These are phyloP conservation scores for Stratiomys singularior DNA, from an alignment of 2,888 invertebrate species.

Conservation along the genomic window DNA sequence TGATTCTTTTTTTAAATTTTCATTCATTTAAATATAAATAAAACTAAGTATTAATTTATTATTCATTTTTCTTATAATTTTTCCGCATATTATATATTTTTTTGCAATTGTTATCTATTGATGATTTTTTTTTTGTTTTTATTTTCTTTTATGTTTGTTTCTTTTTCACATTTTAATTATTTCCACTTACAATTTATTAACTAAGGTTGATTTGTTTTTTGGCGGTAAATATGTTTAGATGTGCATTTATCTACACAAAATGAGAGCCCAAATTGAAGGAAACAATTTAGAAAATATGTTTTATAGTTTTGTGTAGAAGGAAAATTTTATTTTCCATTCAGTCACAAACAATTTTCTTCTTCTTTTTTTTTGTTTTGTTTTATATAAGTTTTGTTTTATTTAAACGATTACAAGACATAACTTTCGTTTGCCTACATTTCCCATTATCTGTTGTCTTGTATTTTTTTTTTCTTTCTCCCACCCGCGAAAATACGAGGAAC, in stretches of 20 bases:
- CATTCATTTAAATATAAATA: slow-evolving; percentile 50
- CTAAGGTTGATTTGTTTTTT: slow-evolving; percentile 6
- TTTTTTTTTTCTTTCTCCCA: no score
- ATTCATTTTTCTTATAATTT: slow-evolving; percentile 22
- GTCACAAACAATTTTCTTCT: background rate
- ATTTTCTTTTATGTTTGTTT: background rate
- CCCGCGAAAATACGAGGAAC: background rate
- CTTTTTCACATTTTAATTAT: background rate
- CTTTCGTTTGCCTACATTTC: background rate
- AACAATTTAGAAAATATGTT: background rate
- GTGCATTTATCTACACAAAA: slow-evolving; percentile 16
- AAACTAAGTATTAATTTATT: slow-evolving; percentile 47
- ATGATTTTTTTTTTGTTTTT: background rate
- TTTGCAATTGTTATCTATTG: slow-evolving; percentile 12
- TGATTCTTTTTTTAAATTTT: slow-evolving; percentile 40
- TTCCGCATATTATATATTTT: slow-evolving; percentile 23
- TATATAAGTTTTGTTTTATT: background rate
- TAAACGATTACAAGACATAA: no score
- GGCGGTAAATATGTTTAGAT: slow-evolving; percentile 6
- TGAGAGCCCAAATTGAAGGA: background rate
- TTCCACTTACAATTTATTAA: background rate
- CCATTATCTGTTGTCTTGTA: background rate
- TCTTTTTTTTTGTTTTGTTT: background rate
- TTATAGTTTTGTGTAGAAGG: background rate
- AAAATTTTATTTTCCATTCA: slow-evolving; percentile 34